These are phyloP conservation scores for Euspilapteryx auroguttella DNA, from an alignment of 2,888 invertebrate genomes.

Conservation along the genomic window DNA sequence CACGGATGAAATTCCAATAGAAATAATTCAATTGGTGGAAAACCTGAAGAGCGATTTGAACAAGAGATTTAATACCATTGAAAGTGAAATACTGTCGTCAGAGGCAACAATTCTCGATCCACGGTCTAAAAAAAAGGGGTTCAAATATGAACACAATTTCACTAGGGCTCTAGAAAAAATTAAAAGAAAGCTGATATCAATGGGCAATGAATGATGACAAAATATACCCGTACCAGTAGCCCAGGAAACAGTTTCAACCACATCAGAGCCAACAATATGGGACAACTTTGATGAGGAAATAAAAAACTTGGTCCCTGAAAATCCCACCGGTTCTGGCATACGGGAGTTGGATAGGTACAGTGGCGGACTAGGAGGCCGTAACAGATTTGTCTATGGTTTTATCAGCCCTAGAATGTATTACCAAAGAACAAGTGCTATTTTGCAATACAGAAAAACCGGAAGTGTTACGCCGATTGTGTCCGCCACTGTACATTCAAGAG, in stretches of 20 bases:
- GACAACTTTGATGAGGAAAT: not conserved
- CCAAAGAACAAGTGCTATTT: no score
- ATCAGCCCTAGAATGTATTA: no score
- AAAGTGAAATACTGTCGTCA: not conserved
- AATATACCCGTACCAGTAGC: no score
- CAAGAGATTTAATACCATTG: not conserved
- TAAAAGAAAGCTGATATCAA: not conserved
- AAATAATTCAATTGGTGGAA: not conserved
- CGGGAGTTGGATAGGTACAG: not conserved
- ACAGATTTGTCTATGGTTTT: no score
- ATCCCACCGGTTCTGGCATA: not conserved
- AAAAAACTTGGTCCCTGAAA: not conserved
- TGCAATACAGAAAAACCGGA: no score
- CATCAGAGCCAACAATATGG: not conserved
- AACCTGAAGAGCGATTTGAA: not conserved
- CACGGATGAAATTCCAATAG: not conserved
- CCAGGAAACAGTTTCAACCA: no score
- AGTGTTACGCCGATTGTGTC: no score
- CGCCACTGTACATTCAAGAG: no score
- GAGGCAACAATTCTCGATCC: slow-evolving; percentile 1
- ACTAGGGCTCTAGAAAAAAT: not conserved
- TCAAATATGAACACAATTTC: not conserved
- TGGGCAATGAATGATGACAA: not conserved
- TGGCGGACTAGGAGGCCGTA: no score
- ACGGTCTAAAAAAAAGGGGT: slow-evolving; percentile 1